Base-by-base conservation (phyloP, 1,140 invertebrate species). In the Saccostrea glomerata region DNA sequence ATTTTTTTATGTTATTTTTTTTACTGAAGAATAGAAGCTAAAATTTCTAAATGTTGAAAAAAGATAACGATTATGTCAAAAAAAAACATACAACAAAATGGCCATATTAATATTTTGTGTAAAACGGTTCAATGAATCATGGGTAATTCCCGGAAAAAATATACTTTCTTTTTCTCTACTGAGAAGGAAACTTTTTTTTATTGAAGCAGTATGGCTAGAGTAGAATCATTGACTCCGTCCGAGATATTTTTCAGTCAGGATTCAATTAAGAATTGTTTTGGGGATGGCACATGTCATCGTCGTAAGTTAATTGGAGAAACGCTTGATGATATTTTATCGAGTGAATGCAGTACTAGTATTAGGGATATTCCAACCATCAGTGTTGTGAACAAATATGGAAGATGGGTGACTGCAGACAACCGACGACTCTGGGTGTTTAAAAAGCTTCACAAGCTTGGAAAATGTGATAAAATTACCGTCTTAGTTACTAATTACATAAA, bases 231-330 rank as follows among this genome's bases (percentile, higher is more conserved):
- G 25, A 17, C 17, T 20, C 84, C 84, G 1, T 85, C 55, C 12
- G 58, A 54, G 23, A 85, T 85, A 60, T 40, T 6, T n/a, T 85
- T 56, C 55, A 85, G 11, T 60, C 84, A 85, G 20, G 84, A 85
- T 15, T 56, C 17, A 6, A 85, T 85, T 63, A 25, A 20, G 25
- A 40, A 20, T 40, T 12, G 20, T 9, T 85, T 85, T 36, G n/a
- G 55, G 23, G 30, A 60, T 20, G 15, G 15, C 56, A 85, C 47
- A 23, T 23, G 11, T 9, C 84, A 85, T 63, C 20, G 23, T 30
- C 12, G 25, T 23, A 58, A 6, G 5, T 20, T 60, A 25, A 60
- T 85, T 56, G 84, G 84, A 9, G 55, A 85, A 9, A 85, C 84
- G 2, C 84, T 85, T 12, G 84, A 85, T 85, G 55, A 58, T 23